Evolutionary conservation across 2,797 vertebrate species (phyloP).

Genomic region (Catharus ustulatus): DNA sequence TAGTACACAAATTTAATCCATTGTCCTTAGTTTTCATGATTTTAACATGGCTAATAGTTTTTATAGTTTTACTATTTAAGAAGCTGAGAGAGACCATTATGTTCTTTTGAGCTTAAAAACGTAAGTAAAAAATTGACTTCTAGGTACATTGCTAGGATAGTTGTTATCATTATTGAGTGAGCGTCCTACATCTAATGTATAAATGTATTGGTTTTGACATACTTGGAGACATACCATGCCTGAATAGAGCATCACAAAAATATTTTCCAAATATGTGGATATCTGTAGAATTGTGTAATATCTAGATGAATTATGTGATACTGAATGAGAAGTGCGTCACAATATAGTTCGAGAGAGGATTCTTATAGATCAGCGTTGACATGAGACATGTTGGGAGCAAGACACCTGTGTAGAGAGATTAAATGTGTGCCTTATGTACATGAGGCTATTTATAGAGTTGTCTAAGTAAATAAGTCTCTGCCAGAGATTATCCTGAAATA

Average conservation of each 20-base stretch:
- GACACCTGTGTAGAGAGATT: background rate
- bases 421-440: background rate
- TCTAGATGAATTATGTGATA: background rate
- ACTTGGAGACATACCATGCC: background rate
- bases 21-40: background rate
- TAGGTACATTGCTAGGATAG: background rate
- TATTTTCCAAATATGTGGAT: background rate
- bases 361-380: constrained; percentile 11
- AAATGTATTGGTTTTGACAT: background rate
- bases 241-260: background rate
- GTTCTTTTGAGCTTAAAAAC: background rate
- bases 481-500: constrained; percentile 7
- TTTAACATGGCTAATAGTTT: background rate
- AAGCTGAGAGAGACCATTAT: background rate
- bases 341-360: background rate
- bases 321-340: background rate
- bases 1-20: background rate
- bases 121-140: background rate
- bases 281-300: background rate
- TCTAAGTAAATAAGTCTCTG: background rate
- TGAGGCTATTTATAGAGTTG: background rate
- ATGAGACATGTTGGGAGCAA: background rate
- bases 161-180: background rate
- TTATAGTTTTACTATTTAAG: background rate
- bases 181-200: background rate